phyloP scores from a whole-genome alignment of 2,888 invertebrate genomes.

The Microctonus aethiopoides region DNA sequence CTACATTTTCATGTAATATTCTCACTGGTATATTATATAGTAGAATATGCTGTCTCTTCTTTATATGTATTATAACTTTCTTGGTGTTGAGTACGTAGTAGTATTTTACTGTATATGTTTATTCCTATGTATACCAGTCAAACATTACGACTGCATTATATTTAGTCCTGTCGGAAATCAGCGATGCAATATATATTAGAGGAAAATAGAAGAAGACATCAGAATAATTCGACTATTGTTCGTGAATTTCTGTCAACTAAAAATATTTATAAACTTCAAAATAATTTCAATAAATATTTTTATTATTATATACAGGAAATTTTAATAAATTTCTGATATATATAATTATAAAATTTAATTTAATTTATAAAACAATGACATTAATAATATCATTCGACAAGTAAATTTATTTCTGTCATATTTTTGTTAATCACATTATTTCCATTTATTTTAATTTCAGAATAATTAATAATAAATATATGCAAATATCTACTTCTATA shows the following conservation, averaged over 20 bases:
- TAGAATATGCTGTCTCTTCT: background rate
- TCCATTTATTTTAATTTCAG: no score
- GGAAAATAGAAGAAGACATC: background rate
- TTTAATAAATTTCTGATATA: no score
- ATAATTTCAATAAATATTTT: no score
- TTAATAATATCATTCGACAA: no score
- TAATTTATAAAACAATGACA: no score
- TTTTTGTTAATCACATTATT: no score
- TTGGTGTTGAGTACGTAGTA: background rate
- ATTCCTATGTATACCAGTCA: background rate
- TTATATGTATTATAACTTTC: background rate
- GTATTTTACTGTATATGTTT: background rate
- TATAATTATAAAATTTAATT: no score
- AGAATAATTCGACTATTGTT: background rate
- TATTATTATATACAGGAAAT: no score
- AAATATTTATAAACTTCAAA: no score
- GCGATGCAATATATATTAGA: background rate
- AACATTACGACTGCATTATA: background rate
- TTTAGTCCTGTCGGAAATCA: background rate
- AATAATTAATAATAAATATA: no score
- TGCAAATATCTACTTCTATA: no score
- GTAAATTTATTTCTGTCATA: no score
- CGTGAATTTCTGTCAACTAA: background rate
- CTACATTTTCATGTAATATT: slow-evolving; percentile 18
- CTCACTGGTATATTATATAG: background rate